Evolutionary conservation across 2,797 vertebrate genomes (phyloP), one percentile per base, ranked within the genome.

Genomic region (Halcyon smyrnensis): DNA sequence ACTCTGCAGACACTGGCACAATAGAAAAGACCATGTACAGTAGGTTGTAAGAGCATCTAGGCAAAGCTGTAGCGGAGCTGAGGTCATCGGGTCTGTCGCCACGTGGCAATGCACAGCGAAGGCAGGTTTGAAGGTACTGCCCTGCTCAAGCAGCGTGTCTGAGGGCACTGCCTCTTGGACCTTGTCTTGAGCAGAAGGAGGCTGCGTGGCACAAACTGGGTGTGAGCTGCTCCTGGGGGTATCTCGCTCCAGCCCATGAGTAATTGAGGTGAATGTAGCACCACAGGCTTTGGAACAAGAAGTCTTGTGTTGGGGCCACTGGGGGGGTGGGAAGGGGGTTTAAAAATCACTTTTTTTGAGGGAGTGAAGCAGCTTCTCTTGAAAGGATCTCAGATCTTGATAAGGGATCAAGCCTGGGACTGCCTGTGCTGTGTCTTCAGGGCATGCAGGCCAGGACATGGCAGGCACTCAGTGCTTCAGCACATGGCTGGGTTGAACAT

Each of bases 181-280:
- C 10, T 41, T 13, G 21, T 2, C 63, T 69, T 39, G 1, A 25
- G 63, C 57, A 71, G 68, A 11, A 7, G 76, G 28, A 46, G 25
- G 30, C 39, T 56, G 54, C 13, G 2, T 4, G 23, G 37, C 32
- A 9, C 0, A 2, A 28, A 15, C 14, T 27, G 69, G 57, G 65
- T 36, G n/a, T 5, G 18, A 13, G 39, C 15, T 0, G 23, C 21
- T 71, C 70, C 74, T 67, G 20, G 15, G 24, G 16, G 24, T 45
- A 15, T 28, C 28, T 43, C 5, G 0, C 67, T 30, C 28, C 60
- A n/a, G 60, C 70, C 37, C n/a, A 0, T 1, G 45, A 56, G 53
- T 3, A 6, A 41, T 75, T 12, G 32, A 39, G 67, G 27, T 3
- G 4, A 1, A 5, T 2, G 36, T 1, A 32, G 45, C 9, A 62